These are phyloP conservation scores for Acronicta leporina DNA, from an alignment of 2,888 invertebrate genomes.

Conservation along the genomic window DNA sequence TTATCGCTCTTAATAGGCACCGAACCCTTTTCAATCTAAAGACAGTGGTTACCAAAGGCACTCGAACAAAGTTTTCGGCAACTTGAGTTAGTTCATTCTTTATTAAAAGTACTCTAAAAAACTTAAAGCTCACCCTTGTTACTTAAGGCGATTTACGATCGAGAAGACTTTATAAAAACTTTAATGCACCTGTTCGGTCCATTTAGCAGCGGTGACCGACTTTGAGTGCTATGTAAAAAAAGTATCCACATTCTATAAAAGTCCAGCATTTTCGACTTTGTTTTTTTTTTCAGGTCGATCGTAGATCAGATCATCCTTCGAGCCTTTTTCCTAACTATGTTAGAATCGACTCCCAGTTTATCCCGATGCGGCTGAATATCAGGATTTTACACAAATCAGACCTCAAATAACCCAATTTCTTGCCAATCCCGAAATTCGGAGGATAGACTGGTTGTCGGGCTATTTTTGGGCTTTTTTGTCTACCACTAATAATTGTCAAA, in stretches of 20 bases:
- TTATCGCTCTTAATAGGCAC: slow-evolving; percentile 58
- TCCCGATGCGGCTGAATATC: too few species aligned
- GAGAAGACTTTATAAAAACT: slow-evolving; percentile 75
- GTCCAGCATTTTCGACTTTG: slow-evolving; percentile 31
- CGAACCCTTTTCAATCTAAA: slow-evolving; percentile 59
- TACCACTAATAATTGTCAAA: too few species aligned
- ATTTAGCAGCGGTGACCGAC: slow-evolving; percentile 77
- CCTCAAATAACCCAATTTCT: too few species aligned
- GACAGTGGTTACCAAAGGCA: slow-evolving; percentile 50
- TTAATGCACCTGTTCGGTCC: slow-evolving; percentile 82
- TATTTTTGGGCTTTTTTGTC: too few species aligned
- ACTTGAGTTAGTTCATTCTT: slow-evolving; percentile 65
- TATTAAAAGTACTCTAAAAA: slow-evolving; percentile 78
- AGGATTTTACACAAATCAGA: too few species aligned
- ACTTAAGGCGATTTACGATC: slow-evolving; percentile 82
- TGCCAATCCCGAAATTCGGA: too few species aligned
- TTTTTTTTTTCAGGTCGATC: slow-evolving; percentile 30
- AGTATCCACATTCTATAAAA: slow-evolving; percentile 55
- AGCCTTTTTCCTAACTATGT: too few species aligned
- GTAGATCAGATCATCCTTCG: slow-evolving; percentile 22
- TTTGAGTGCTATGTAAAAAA: slow-evolving; percentile 53
- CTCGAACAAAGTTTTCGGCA: slow-evolving; percentile 63
- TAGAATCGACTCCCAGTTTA: too few species aligned
- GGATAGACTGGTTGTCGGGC: too few species aligned
- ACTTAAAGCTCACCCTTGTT: slow-evolving; percentile 81